These are phyloP conservation scores for Hydrophis major DNA, from an alignment of 2,797 vertebrate species.

Conservation along the genomic window DNA sequence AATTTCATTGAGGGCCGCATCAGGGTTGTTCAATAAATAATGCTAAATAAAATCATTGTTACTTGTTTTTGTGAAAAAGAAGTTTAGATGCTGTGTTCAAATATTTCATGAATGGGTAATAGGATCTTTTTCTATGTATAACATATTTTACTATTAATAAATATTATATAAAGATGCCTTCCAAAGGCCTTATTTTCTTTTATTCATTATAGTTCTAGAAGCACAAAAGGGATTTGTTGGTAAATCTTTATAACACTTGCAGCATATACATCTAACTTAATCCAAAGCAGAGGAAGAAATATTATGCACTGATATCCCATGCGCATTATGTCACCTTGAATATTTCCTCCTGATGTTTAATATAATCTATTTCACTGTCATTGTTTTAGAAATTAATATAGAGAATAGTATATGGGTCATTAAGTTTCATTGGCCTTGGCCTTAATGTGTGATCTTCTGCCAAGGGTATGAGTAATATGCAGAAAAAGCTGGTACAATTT, in stretches of 20 bases:
- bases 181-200: neutral
- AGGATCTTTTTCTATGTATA: no score
- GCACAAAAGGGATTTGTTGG: neutral
- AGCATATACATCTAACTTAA: slow-evolving; percentile 27
- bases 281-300: slow-evolving; percentile 18
- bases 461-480: slow-evolving; percentile 3
- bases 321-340: slow-evolving; percentile 46
- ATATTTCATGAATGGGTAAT: neutral
- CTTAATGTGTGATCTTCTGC: slow-evolving; percentile 5
- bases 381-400: slow-evolving; percentile 43
- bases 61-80: neutral
- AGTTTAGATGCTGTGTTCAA: neutral
- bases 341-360: slow-evolving; percentile 50
- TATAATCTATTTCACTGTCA: slow-evolving; percentile 45
- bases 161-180: neutral
- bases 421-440: slow-evolving; percentile 39
- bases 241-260: slow-evolving; percentile 15
- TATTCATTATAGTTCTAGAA: neutral
- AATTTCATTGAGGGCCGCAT: no score
- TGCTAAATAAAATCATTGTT: neutral
- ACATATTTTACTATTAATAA: neutral
- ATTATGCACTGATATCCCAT: slow-evolving; percentile 13
- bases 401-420: slow-evolving; percentile 24
- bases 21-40: neutral
- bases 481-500: slow-evolving; percentile 8